phyloP scores from a whole-genome alignment of 2,888 invertebrate species.

The Tipula confusa region DNA sequence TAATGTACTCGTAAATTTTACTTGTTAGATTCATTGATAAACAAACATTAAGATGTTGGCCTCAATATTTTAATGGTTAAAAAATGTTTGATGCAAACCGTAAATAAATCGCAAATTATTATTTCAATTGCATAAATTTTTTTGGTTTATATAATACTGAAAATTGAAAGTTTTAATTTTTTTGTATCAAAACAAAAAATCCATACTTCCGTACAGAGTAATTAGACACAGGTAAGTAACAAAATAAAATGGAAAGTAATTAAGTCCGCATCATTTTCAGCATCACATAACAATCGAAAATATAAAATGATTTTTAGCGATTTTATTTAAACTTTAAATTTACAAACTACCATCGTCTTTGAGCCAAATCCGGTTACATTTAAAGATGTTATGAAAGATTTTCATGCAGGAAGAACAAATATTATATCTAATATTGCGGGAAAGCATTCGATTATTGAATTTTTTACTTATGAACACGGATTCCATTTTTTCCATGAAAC shows the following conservation, averaged over 20 bases:
- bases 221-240: background rate
- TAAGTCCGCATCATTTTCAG: background rate
- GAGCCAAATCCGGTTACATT: too few species aligned
- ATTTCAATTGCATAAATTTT: background rate
- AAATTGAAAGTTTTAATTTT: slow-evolving; percentile 4
- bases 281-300: background rate
- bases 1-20: background rate
- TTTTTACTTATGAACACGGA: too few species aligned
- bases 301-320: too few species aligned
- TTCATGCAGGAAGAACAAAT: too few species aligned
- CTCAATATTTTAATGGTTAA: background rate
- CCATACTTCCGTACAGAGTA: background rate
- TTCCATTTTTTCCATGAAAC: too few species aligned
- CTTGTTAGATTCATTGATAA: background rate
- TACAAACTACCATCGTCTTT: too few species aligned
- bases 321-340: too few species aligned
- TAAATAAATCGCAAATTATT: background rate
- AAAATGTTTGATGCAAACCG: background rate
- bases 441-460: too few species aligned
- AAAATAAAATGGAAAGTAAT: background rate
- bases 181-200: background rate
- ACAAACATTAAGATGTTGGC: background rate
- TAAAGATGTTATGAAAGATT: too few species aligned
- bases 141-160: background rate
- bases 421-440: too few species aligned